phyloP scores from a whole-genome alignment of 2,888 invertebrate genomes.

The Belgica antarctica region DNA sequence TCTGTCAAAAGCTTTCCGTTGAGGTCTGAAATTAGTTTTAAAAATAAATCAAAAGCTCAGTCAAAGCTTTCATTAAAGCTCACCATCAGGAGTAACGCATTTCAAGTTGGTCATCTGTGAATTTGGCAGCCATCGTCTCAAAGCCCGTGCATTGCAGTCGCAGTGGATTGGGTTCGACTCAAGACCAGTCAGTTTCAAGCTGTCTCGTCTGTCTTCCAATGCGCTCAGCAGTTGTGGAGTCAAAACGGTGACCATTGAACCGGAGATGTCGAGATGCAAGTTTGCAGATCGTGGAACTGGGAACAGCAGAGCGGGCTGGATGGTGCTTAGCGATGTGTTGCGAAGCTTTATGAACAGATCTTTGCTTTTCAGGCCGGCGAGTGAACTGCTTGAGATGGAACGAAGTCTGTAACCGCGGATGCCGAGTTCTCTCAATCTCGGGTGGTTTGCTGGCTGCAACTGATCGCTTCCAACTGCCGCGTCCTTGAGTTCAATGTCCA shows the following conservation, averaged over 20 bases:
- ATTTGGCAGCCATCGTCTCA: slow-evolving; percentile 73
- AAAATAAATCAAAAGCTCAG: slow-evolving; percentile 48
- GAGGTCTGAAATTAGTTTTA: slow-evolving; percentile 54
- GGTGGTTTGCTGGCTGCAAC: slow-evolving; percentile 73
- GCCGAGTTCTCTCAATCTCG: slow-evolving; percentile 71
- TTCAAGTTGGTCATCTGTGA: slow-evolving; percentile 62
- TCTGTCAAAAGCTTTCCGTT: slow-evolving; percentile 68
- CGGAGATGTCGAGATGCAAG: slow-evolving; percentile 73
- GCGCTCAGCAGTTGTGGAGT: slow-evolving; percentile 76
- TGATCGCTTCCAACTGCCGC: slow-evolving; percentile 77
- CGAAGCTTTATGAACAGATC: slow-evolving; percentile 70
- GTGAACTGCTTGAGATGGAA: slow-evolving; percentile 76
- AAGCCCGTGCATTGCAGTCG: slow-evolving; percentile 77
- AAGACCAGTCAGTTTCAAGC: slow-evolving; percentile 71
- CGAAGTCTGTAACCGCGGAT: slow-evolving; percentile 72
- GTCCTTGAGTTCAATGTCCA: slow-evolving; percentile 86
- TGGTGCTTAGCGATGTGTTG: slow-evolving; percentile 73
- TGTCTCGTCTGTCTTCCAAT: slow-evolving; percentile 76
- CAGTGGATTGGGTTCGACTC: slow-evolving; percentile 79
- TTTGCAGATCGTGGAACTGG: slow-evolving; percentile 83
- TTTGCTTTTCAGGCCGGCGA: slow-evolving; percentile 76
- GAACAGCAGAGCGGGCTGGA: slow-evolving; percentile 81
- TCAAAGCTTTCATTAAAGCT: slow-evolving; percentile 59
- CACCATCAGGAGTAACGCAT: slow-evolving; percentile 68
- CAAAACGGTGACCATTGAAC: slow-evolving; percentile 72